Evolutionary conservation across 2,797 vertebrate species (phyloP).

Genomic region (Semotilus atromaculatus): DNA sequence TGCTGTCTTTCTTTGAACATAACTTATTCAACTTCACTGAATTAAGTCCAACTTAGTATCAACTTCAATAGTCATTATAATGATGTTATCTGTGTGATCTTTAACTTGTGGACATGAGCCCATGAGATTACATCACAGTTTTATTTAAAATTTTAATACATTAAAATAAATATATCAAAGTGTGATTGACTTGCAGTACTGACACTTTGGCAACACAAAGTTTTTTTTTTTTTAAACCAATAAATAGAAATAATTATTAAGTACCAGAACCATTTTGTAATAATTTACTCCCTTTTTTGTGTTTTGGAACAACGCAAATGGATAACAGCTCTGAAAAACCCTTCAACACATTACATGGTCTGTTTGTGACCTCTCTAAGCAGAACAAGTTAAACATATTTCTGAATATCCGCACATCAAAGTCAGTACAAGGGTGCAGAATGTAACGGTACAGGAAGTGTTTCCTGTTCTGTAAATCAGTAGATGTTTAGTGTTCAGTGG

Average conservation of each 20-base stretch:
- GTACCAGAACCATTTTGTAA: background rate
- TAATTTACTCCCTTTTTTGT: no score
- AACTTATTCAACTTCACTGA: constrained; percentile 36
- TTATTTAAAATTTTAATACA: background rate
- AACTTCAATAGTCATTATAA: background rate
- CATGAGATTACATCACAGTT: background rate
- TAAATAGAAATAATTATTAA: background rate
- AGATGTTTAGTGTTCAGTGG: constrained; percentile 40
- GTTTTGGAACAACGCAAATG: background rate
- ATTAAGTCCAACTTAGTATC: background rate
- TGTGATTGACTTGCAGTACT: background rate
- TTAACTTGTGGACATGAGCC: background rate
- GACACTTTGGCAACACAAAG: no score
- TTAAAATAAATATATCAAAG: no score
- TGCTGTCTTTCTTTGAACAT: constrained; percentile 17
- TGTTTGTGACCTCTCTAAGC: background rate
- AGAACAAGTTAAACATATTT: background rate
- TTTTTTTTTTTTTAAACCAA: no score
- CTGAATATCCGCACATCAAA: constrained; percentile 5
- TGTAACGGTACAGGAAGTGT: constrained; percentile 36
- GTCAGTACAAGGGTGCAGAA: background rate
- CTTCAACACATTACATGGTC: background rate
- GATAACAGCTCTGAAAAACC: background rate
- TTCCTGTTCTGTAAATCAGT: constrained; percentile 42
- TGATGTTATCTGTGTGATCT: no score